Base-by-base conservation (phyloP, 2,113 vertebrate genomes). In the Sorex araneus region DNA sequence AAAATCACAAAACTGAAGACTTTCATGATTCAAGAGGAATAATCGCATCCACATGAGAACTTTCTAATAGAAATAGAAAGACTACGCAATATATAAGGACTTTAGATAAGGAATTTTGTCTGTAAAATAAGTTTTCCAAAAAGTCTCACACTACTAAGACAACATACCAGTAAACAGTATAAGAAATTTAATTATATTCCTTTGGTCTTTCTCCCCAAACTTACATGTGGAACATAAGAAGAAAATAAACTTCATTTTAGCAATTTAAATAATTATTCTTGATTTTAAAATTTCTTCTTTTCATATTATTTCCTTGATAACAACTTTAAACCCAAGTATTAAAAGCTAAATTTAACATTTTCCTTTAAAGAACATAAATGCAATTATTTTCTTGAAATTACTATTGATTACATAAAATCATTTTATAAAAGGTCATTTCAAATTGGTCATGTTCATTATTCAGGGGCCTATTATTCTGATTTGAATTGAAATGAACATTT, bases 341-440 rank as follows among this genome's bases (percentile, higher is more conserved):
- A 93, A 82, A 83, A 30, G 13, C 86, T 94, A 92, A 91, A 89
- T 93, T 86, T 90, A 96, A 91, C 76, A 67, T 92, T 92, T 92
- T 30, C 76, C 95, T 95, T 8, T 82, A 92, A 94, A 77, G 12
- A 6, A 9, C 30, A 94, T 84, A 87, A 85, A 54, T 84, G 79
- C 54, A 96, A 92, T 96, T 95, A 94, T 95, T 93, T 92, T 93
- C 47, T 54, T 86, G 89, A 91, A 96, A 97, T 95, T 93, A 70
- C 83, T 93, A 96, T 92, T 93, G 92, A 95, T 93, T 92, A 95
- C 36, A 77, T 87, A 84, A 94, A 96, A 93, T 93, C 77, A 78
- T 89, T 93, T 89, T 84, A 75, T 91, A 66, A 96, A 96, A 95
- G 91, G 84, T 96, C 81, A 96, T 79, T 95, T 95, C 50, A 92